A percentile compares a stretch with the other conserved stretches of the same genome.
Conservation (phyloP, 2,113 vertebrate species). For the Grantiella picta region DNA sequence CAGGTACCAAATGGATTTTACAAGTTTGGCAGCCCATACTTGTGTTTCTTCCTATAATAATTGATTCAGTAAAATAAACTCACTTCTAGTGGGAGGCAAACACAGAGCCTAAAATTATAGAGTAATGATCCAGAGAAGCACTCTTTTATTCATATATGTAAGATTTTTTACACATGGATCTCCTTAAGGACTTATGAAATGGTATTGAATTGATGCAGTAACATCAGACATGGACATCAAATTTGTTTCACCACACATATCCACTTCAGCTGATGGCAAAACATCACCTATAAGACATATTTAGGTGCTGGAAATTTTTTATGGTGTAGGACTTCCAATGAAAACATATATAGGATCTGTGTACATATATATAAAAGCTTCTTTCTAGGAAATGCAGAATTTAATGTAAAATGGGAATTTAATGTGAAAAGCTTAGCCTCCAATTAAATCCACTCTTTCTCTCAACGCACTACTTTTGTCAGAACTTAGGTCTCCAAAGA, state of each 20-base stretch:
- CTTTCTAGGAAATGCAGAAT: not conserved
- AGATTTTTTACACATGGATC: rapidly evolving
- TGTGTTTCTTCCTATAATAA: not conserved
- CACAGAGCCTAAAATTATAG: not conserved
- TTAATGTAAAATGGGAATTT: not conserved
- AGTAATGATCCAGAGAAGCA: not conserved
- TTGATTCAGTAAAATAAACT: not conserved
- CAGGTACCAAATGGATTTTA: not conserved
- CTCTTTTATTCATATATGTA: not conserved
- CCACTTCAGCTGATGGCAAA: not conserved
- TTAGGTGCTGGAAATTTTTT: not conserved
- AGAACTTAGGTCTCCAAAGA: not conserved
- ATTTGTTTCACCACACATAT: not conserved
- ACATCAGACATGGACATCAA: not conserved
- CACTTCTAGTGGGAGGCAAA: not conserved
- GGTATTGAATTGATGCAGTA: not conserved
- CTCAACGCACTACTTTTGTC: not conserved
- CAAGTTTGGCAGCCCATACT: not conserved
- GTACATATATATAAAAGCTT: not conserved
- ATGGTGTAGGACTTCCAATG: not conserved
- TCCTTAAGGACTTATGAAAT: not conserved
- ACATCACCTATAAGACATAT: not conserved
- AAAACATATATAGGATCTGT: not conserved
- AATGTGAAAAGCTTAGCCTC: not conserved
- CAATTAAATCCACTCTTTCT: not conserved